These are phyloP conservation scores for Chrysocyon brachyurus DNA, from an alignment of 2,797 vertebrate genomes.

Conservation along the genomic window DNA sequence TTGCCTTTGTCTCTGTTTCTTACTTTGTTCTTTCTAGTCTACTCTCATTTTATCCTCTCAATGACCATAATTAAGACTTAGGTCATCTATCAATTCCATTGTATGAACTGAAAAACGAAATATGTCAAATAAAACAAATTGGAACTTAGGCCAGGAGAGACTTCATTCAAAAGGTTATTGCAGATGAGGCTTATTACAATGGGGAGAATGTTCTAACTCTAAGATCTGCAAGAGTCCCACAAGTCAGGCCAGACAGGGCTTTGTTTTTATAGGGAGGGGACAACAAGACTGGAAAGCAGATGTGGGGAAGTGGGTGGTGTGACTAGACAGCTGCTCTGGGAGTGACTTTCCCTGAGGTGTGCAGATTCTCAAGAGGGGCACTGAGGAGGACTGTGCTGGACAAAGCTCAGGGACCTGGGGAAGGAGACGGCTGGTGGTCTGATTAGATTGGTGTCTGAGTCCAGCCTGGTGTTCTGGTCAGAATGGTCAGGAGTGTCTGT, in stretches of 20 bases:
- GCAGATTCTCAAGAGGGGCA: background rate
- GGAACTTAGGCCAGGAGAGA: background rate
- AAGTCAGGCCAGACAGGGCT: background rate
- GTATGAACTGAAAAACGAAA: constrained; percentile 19
- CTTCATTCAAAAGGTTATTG: background rate
- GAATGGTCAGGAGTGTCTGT: background rate
- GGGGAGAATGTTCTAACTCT: background rate
- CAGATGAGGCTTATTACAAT: background rate
- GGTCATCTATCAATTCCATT: background rate
- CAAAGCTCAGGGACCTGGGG: background rate
- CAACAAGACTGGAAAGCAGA: background rate
- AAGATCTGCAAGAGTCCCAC: background rate
- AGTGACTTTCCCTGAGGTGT: background rate
- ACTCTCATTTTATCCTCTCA: background rate
- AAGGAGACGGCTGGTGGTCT: background rate
- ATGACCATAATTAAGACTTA: background rate
- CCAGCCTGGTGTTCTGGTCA: background rate
- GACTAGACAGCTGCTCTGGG: too few relatives aligned
- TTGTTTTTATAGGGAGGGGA: background rate
- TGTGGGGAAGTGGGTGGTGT: accelerated
- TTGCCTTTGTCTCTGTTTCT: background rate
- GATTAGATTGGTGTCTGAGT: background rate
- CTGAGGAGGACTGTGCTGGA: background rate
- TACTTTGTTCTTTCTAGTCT: background rate
- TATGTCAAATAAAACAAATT: background rate